Percentiles rank a stretch among this genome's conserved stretches.
Evolutionary conservation across 2,113 vertebrate genomes (phyloP).

Genomic region (Empidonax alnorum): DNA sequence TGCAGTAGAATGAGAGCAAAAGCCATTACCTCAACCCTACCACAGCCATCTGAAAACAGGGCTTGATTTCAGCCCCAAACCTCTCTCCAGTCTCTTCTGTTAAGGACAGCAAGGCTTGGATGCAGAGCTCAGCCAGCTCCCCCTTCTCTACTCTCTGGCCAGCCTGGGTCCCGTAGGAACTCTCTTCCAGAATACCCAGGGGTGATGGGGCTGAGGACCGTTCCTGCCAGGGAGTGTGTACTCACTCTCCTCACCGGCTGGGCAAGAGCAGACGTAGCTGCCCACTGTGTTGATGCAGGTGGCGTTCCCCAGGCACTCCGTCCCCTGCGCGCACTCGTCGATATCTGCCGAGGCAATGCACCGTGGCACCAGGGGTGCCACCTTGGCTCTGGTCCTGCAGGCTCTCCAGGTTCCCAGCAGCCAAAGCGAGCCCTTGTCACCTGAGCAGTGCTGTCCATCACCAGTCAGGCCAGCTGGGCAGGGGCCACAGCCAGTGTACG

Average conservation of each 20-base stretch:
- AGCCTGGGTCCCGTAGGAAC: not conserved
- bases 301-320: not conserved
- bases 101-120: not conserved
- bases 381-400: accelerated
- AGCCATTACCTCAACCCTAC: not conserved
- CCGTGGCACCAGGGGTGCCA: not conserved
- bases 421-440: not conserved
- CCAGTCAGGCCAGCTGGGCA: not conserved
- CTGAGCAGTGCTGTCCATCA: conserved; percentile 47
- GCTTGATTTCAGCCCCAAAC: not conserved
- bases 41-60: not conserved
- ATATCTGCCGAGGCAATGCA: not conserved
- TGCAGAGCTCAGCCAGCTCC: not conserved
- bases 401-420: accelerated
- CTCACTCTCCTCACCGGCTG: not conserved
- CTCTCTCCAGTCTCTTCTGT: not conserved
- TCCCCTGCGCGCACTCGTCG: not conserved
- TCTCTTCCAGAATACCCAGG: not conserved
- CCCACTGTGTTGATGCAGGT: conserved; percentile 47
- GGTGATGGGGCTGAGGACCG: accelerated
- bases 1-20: not conserved
- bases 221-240: not conserved
- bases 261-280: conserved; percentile 23
- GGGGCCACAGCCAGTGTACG: not conserved
- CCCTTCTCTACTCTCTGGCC: not conserved